Evolutionary conservation across 2,113 vertebrate genomes (phyloP), one percentile per base, ranked within the genome.

Genomic region (Argyrosomus japonicus): DNA sequence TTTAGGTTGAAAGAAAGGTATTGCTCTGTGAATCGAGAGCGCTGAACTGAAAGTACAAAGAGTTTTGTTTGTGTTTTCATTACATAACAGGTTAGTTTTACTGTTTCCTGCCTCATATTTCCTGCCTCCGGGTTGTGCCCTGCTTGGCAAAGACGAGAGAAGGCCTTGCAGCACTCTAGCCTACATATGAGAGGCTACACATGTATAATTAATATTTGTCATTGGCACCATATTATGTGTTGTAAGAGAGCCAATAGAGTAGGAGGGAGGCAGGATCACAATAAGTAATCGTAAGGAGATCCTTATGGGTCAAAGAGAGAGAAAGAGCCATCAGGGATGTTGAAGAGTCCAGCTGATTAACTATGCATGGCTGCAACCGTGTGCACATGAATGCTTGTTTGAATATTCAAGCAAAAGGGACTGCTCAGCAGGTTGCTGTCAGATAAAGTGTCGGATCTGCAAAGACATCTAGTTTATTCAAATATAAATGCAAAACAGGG

Each of bases 171-270:
- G 93, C 85, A 47, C 83, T 85, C 9, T 50, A 86, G 77, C 91
- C 92, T 87, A 86, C 81, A 91, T 91, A 68, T 50, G 86, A 87
- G 64, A 87, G 69, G 75, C 79, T 60, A 43, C 68, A 82, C 84
- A 92, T 93, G 56, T 77, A 87, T 94, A 86, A 93, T 94, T 93
- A 64, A 94, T 90, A 87, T 70, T 10, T 75, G 85, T 91, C 88
- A 76, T 40, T 82, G 68, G 64, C 77, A 85, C 71, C 82, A 85
- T 64, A 68, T 61, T 81, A 80, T 65, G 58, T 86, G 72, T 75
- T 70, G 85, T 48, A n/a, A 45, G 50, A 58, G 25, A 77, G 83
- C 82, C 81, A 89, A 43, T 32, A 57, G 75, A 15, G 14, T 68
- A 43, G 13, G 56, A 51, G 11, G 54, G 8, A 75, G 67, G 45